Base-by-base conservation (phyloP, 1,140 invertebrate genomes). In the Muscidifurax raptorellus region DNA sequence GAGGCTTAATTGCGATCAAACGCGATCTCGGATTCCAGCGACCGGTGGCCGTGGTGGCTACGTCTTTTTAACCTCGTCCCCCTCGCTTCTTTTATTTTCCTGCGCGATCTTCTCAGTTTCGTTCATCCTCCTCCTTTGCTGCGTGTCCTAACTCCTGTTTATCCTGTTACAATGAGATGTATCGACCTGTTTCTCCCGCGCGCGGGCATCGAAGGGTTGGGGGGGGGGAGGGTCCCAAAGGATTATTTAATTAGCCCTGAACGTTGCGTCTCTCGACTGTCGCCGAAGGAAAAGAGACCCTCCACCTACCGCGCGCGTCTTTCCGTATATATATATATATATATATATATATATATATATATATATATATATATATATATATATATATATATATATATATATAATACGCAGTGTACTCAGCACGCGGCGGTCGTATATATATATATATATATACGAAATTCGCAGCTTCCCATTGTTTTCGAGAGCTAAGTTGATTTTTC, bases 121-220 rank as follows among this genome's bases (percentile, higher is more conserved):
- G 32, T 12, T 71, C 25, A 28, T 44, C 40, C 28, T 67, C 71
- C 64, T 86, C 76, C 75, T 71, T 6, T n/a, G 18, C 40, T n/a
- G n/a, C 87, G 87, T 91, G 90, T 91, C 89, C 88, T 91, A 90
- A 92, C 92, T 92, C 88, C 92, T 93, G 91, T 93, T 92, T 90
- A 89, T 91, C 89, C 90, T 92, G 92, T 92, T 92, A 92, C 91
- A 91, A 93, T 92, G 91, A 91, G 91, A 92, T 92, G 92, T 92
- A 92, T 92, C 92, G 90, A 90, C 90, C 92, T 92, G 91, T 92
- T 91, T 89, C 67, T 44, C 88, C 85, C 84, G 80, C 82, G 74
- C 85, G 88, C 88, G 87, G 88, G 88, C 88, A 84, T 86, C 86
- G 84, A 52, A 27, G n/a, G n/a, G 44, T 15, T 67, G 59, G 47